phyloP scores from a whole-genome alignment of 2,888 invertebrate species.

The Plagodis pulveraria region DNA sequence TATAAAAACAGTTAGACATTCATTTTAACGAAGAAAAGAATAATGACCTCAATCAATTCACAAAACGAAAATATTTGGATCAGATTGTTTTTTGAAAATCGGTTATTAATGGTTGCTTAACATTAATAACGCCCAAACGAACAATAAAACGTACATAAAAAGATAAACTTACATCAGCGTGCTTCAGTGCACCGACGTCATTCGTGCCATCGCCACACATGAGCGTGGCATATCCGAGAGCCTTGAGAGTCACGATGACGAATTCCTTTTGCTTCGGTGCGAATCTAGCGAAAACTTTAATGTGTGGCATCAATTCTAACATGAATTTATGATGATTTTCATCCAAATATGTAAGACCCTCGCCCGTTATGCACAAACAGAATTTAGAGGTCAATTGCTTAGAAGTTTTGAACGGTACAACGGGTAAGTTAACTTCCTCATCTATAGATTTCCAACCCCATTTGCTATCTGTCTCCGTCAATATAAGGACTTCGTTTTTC shows the following conservation, averaged over 20 bases:
- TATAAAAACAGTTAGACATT: too few relatives aligned
- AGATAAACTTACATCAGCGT: constrained; percentile 93
- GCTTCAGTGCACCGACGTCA: constrained; percentile 99
- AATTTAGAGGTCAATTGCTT: constrained; percentile 89
- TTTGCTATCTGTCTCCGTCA: constrained; percentile 77
- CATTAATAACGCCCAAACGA: too few relatives aligned
- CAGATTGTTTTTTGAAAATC: too few relatives aligned
- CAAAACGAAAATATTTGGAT: too few relatives aligned
- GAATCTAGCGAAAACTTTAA: constrained; percentile 97
- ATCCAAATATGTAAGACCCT: constrained; percentile 90
- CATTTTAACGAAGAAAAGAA: too few relatives aligned
- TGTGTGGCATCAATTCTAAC: constrained; percentile 90
- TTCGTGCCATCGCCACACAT: constrained; percentile 99
- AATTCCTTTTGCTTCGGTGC: constrained; percentile 99
- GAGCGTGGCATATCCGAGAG: constrained; percentile 94
- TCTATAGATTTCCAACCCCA: constrained; percentile 94
- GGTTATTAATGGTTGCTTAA: too few relatives aligned
- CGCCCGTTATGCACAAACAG: constrained; percentile 98
- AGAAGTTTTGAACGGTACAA: constrained; percentile 74
- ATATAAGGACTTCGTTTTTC: constrained; percentile 87
- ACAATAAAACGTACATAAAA: constrained; percentile 2
- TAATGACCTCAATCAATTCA: too few relatives aligned
- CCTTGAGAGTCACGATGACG: constrained; percentile 95
- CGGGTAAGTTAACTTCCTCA: constrained; percentile 80
- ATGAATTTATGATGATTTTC: constrained; percentile 87